Evolutionary conservation across 1,140 invertebrate species (phyloP).

Genomic region (Paralvinella palmiformis): DNA sequence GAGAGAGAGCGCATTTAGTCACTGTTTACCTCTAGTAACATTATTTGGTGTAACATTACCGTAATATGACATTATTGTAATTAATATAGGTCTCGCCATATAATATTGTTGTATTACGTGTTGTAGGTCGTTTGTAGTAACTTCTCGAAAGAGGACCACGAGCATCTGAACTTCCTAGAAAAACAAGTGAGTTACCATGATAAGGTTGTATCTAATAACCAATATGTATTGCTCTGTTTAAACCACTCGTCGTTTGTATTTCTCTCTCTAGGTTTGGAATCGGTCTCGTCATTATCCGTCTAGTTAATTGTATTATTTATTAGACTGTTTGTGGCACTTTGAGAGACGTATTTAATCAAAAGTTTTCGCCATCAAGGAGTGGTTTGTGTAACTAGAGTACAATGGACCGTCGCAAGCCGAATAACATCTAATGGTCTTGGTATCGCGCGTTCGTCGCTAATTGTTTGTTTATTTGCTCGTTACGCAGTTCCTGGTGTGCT

Average conservation of each 20-base stretch:
- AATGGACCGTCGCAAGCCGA: background rate
- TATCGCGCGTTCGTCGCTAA: background rate
- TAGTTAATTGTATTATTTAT: too few relatives aligned
- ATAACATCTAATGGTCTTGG: background rate
- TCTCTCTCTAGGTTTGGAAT: too few relatives aligned
- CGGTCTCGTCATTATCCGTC: too few relatives aligned
- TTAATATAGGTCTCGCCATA: too few relatives aligned
- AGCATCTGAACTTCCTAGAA: slow-evolving; percentile 16
- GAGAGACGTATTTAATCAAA: too few relatives aligned
- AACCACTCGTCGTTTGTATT: too few relatives aligned
- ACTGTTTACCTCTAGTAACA: too few relatives aligned
- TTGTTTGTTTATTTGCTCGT: background rate
- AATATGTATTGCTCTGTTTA: background rate
- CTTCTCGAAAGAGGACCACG: background rate
- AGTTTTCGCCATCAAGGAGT: background rate
- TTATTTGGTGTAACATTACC: too few relatives aligned
- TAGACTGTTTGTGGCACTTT: too few relatives aligned
- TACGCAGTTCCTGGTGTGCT: slow-evolving; percentile 10
- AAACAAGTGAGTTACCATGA: slow-evolving; percentile 8
- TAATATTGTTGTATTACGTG: too few relatives aligned
- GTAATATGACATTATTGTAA: too few relatives aligned
- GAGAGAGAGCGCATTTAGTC: too few relatives aligned
- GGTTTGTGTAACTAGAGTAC: background rate
- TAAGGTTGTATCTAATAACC: background rate
- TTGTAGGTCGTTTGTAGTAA: slow-evolving; percentile 9